Base-by-base conservation (phyloP, 2,888 invertebrate species). In the Zhuqinia jingwanae region DNA sequence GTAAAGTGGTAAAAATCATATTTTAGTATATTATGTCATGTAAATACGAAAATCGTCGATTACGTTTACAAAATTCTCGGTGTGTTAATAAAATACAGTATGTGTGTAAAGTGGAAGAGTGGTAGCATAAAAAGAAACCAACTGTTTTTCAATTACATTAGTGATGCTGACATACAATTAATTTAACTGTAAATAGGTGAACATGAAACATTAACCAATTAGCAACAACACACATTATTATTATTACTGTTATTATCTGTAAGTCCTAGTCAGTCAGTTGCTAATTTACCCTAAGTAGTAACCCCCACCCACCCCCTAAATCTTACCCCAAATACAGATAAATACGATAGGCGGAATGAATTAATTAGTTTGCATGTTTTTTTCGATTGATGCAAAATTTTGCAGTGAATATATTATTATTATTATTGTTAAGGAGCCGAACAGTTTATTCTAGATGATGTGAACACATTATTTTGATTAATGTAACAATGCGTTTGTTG, bases 21-120 rank as follows among this genome's bases (percentile, higher is more conserved):
- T 73, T 73, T 73, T 73, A 73, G 73, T 73, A 50, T 73, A 22
- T 45, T n/a, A n/a, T n/a, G n/a, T n/a, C n/a, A n/a, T n/a, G n/a
- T n/a, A n/a, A 50, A 50, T 25, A 73, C 50, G 25, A 11, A 47
- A 73, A 25, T 50, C 30, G 50, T 73, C 20, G n/a, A n/a, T n/a
- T n/a, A n/a, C n/a, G n/a, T n/a, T n/a, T n/a, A n/a, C n/a, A 30
- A 58, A 73, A 73, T 73, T 73, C 22, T 47, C 13, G 25, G 73
- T 27, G 22, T 50, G 50, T 73, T 13, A 47, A 17, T 65, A 15
- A n/a, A 73, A 0, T 27, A 73, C n/a, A 73, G 73, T 17, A 10
- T 73, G 68, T 45, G 47, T 22, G 45, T 68, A n/a, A n/a, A 15
- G 2, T 47, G 73, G 47, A 20, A n/a, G 50, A 6, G 17, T 42